A percentile compares a stretch with the other conserved stretches of the same genome.
These are phyloP conservation scores for Pan troglodytes DNA, from an alignment of 2,113 vertebrate species.

Conservation along the genomic window NHGRI_mPanTro3-v2.1_pri NC_072398.2:42682001-42682500, in stretches of 20 bases:
- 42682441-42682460: conserved; percentile 66
- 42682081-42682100: not conserved
- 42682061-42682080: conserved; percentile 37
- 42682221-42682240: conserved; percentile 12
- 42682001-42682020: conserved; percentile 11
- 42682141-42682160: not conserved
- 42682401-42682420: conserved; percentile 62
- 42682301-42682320: not conserved
- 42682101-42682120: not conserved
- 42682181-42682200: conserved; percentile 50
- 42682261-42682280: conserved; percentile 53
- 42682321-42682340: conserved; percentile 51
- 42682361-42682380: conserved; percentile 59
- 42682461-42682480: conserved; percentile 48
- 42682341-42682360: conserved; percentile 43
- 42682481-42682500: conserved; percentile 62
- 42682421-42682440: conserved; percentile 60
- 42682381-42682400: conserved; percentile 55
- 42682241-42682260: conserved; percentile 32
- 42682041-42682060: not conserved
- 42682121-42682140: not conserved
- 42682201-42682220: conserved; percentile 24
- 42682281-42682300: conserved; percentile 29
- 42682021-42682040: not conserved
- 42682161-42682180: conserved; percentile 4